Evolutionary conservation across 2,888 invertebrate species (phyloP).

Genomic region (Aproaerema taeniolella): DNA sequence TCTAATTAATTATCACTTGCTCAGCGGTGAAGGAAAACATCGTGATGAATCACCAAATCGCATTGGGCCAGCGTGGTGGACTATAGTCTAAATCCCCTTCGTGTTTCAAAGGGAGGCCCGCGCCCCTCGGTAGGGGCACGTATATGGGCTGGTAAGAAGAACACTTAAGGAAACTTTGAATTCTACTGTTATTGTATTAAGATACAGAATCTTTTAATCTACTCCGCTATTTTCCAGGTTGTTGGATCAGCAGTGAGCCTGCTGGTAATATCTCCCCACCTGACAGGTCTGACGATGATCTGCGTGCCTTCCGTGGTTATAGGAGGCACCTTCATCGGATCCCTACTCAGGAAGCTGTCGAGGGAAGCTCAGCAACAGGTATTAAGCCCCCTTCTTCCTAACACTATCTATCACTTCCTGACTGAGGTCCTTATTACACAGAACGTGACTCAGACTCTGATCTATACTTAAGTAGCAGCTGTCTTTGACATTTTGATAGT

Average conservation of each 20-base stretch:
- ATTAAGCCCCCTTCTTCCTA: too few relatives aligned
- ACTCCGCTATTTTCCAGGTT: conserved; percentile 45
- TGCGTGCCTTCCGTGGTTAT: conserved; percentile 91
- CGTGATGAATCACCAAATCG: too few relatives aligned
- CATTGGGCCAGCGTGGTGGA: too few relatives aligned
- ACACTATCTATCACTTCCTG: too few relatives aligned
- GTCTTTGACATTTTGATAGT: background rate
- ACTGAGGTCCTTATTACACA: too few relatives aligned
- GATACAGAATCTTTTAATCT: too few relatives aligned
- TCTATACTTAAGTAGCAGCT: too few relatives aligned
- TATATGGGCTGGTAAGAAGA: background rate
- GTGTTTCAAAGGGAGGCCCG: too few relatives aligned
- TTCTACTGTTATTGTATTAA: background rate
- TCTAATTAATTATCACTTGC: too few relatives aligned
- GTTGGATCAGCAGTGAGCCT: conserved; percentile 87
- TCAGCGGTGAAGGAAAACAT: too few relatives aligned
- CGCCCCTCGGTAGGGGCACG: background rate
- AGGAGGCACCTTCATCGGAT: conserved; percentile 90
- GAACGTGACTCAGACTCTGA: background rate
- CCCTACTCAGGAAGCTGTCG: conserved; percentile 85
- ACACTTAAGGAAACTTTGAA: background rate
- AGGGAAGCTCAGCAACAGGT: conserved; percentile 91
- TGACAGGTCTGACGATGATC: conserved; percentile 90
- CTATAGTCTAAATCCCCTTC: too few relatives aligned
- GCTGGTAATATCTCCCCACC: conserved; percentile 91